Evolutionary conservation across 1,140 invertebrate species (phyloP), one percentile per base, ranked within the genome.

Genomic region (Pseudomyrmex concolor): DNA sequence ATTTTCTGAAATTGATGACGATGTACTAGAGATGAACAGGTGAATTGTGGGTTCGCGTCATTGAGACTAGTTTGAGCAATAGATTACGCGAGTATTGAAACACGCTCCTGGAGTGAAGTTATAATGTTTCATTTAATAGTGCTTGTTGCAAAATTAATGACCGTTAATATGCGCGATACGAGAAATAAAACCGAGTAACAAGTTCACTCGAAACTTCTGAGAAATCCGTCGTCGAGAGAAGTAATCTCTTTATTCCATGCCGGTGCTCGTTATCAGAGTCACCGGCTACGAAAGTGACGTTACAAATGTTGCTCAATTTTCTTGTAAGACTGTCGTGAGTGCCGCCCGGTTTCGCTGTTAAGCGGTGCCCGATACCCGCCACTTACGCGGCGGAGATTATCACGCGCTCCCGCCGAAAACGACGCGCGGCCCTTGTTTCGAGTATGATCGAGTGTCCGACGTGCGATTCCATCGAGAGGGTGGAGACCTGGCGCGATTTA

Each of bases 381-480:
- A 88, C 77, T 88, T 88, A 85, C 13, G 45, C 48, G 85, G 86
- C 54, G 77, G 82, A 87, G 89, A 87, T 89, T 86, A 91, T 90
- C 88, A 83, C 76, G 54, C 70, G 60, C 25, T 48, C n/a, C 80
- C 48, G 45, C 73, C 54, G 54, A 80, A 77, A 84, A 78, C 78
- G 81, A 68, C 81, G 84, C 76, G 62, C 68, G 84, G 13, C 43
- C 60, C 81, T 84, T 84, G 87, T 88, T 88, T 77, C 51, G 60
- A 50, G 50, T 66, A 57, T 80, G 78, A 82, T 82, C 78, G 78
- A 82, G 78, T 82, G 50, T 51, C 43, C 25, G 48, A 63, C 70
- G 59, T 34, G 76, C 54, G 45, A 43, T 78, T 57, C 63, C 50
- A 68, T 48, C 72, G 73, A 50, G 54, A 48, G 17, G 63, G 34